A percentile compares a stretch with the other conserved stretches of the same genome.
phyloP scores from a whole-genome alignment of 1,140 invertebrate species.

The Platyura marginata region DNA sequence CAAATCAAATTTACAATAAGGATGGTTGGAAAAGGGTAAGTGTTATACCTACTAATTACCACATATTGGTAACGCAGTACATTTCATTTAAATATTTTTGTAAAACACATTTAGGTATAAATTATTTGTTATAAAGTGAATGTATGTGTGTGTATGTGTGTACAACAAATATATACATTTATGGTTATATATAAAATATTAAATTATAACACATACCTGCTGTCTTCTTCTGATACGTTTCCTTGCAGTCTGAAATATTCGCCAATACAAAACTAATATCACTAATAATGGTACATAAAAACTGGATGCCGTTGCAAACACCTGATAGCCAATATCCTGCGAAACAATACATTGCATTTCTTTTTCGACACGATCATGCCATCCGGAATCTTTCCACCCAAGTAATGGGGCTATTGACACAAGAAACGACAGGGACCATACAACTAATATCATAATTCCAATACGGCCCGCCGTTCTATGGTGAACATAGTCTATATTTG shows the following conservation, averaged over 20 bases:
- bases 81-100: no score
- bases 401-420: conserved; percentile 80
- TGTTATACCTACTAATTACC: no score
- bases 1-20: no score
- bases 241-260: conserved; percentile 72
- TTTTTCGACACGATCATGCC: conserved; percentile 38
- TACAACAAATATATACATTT: no score
- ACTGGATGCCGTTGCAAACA: conserved; percentile 70
- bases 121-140: no score
- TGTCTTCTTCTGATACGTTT: conserved; percentile 55
- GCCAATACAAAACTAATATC: conserved; percentile 81
- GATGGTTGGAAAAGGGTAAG: no score
- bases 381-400: conserved; percentile 69
- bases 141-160: no score
- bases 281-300: conserved; percentile 83
- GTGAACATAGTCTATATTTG: conserved; percentile 86
- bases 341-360: conserved; percentile 58
- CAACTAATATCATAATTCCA: conserved; percentile 64
- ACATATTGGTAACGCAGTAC: no score
- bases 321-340: conserved; percentile 69
- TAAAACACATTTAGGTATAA: no score
- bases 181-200: no score
- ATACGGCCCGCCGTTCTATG: conserved; percentile 57
- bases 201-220: no score
- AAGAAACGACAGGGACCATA: conserved; percentile 78